Evolutionary conservation across 1,140 invertebrate genomes (phyloP).

Genomic region (Helicoverpa armigera): DNA sequence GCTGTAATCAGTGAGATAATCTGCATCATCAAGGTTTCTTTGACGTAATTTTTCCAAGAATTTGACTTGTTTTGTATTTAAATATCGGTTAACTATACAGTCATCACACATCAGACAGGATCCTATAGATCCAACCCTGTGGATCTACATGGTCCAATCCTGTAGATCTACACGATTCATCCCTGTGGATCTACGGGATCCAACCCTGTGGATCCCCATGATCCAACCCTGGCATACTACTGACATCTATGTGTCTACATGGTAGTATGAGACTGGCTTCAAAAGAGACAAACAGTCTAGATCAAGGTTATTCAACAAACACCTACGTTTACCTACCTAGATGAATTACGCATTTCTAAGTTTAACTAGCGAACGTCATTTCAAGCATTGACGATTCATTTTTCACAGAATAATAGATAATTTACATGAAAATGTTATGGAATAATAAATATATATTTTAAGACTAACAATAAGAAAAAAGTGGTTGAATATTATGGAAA

Average conservation of each 20-base stretch:
- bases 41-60: conserved; percentile 33
- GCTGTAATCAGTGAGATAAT: conserved; percentile 25
- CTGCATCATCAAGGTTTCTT: conserved; percentile 10
- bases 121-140: conserved; percentile 1
- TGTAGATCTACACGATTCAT: not conserved
- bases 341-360: too few relatives aligned
- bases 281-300: too few relatives aligned
- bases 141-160: not conserved
- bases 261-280: not conserved
- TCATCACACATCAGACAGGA: conserved; percentile 10
- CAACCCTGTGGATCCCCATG: not conserved
- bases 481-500: conserved; percentile 16
- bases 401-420: too few relatives aligned
- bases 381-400: too few relatives aligned
- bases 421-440: not conserved
- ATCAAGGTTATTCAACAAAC: too few relatives aligned
- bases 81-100: conserved; percentile 4
- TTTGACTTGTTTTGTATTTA: conserved; percentile 32
- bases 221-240: too few relatives aligned
- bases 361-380: too few relatives aligned
- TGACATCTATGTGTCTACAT: too few relatives aligned
- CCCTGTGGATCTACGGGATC: too few relatives aligned
- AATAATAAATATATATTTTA: not conserved
- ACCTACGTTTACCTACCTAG: too few relatives aligned
- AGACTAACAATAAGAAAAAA: not conserved